These are phyloP conservation scores for Camptogramma bilineatum DNA, from an alignment of 2,888 invertebrate genomes.

Conservation along the genomic window DNA sequence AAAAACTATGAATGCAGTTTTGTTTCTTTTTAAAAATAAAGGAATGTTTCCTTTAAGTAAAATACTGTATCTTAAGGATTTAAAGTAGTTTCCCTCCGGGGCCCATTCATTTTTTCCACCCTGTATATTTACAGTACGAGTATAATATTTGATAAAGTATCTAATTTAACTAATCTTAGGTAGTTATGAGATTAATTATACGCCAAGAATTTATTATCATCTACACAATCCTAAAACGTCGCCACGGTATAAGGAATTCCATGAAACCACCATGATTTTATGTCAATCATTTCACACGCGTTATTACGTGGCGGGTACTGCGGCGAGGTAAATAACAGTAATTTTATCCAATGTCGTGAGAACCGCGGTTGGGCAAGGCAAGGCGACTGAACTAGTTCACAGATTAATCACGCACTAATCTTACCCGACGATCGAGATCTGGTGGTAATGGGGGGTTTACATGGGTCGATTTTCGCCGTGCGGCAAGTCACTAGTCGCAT, in stretches of 20 bases:
- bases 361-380: slow-evolving; percentile 70
- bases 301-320: slow-evolving; percentile 29
- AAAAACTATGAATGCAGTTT: too few species aligned
- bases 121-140: too few species aligned
- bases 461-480: slow-evolving; percentile 58
- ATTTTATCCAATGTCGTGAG: slow-evolving; percentile 83
- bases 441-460: slow-evolving; percentile 47
- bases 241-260: not conserved
- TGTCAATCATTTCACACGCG: slow-evolving; percentile 22
- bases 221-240: not conserved
- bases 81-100: too few species aligned
- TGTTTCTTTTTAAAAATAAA: too few species aligned
- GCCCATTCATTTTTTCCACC: too few species aligned
- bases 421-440: slow-evolving; percentile 68
- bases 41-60: too few species aligned
- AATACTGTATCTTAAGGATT: too few species aligned
- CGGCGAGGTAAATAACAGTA: slow-evolving; percentile 70
- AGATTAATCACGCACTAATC: slow-evolving; percentile 72
- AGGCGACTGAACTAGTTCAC: slow-evolving; percentile 73
- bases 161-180: too few species aligned
- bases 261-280: slow-evolving; percentile 8
- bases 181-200: not conserved
- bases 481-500: slow-evolving; percentile 34
- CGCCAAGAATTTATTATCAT: not conserved
- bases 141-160: too few species aligned